phyloP scores from a whole-genome alignment of 2,797 vertebrate genomes.

The Sylvia borin region DNA sequence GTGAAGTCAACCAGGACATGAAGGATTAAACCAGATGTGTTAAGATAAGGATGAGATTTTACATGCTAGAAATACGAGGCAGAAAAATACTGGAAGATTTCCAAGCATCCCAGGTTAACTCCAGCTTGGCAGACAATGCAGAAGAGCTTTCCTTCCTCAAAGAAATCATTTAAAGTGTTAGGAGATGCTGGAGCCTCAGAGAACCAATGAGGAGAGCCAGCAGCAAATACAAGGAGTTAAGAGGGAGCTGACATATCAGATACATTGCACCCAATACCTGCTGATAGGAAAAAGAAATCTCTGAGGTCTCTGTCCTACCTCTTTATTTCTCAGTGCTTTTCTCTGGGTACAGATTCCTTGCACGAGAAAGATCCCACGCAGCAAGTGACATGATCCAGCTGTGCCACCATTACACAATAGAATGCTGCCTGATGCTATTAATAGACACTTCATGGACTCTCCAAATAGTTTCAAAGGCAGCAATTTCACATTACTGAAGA shows the following conservation, averaged over 20 bases:
- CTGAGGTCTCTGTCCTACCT: background rate
- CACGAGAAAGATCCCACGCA: background rate
- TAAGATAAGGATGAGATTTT: background rate
- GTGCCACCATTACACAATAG: background rate
- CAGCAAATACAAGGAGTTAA: background rate
- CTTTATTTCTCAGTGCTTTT: background rate
- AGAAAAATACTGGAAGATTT: background rate
- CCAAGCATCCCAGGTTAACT: background rate
- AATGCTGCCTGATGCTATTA: background rate
- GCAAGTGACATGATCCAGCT: constrained; percentile 23
- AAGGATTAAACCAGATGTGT: background rate
- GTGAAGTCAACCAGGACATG: background rate
- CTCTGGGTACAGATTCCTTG: background rate
- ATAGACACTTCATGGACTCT: background rate
- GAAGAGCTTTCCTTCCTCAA: background rate
- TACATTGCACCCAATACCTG: background rate
- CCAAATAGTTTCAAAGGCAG: background rate
- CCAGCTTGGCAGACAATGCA: background rate
- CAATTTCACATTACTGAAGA: background rate
- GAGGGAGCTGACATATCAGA: background rate
- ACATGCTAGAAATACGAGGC: background rate
- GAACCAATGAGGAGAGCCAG: background rate
- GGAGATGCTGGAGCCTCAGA: background rate
- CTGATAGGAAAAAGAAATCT: background rate
- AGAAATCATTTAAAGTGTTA: background rate